A percentile compares a stretch with the other conserved stretches of the same genome.
These are phyloP conservation scores for Drosophila peninsularis DNA, from an alignment of 2,888 invertebrate species.

Conservation along the genomic window DNA sequence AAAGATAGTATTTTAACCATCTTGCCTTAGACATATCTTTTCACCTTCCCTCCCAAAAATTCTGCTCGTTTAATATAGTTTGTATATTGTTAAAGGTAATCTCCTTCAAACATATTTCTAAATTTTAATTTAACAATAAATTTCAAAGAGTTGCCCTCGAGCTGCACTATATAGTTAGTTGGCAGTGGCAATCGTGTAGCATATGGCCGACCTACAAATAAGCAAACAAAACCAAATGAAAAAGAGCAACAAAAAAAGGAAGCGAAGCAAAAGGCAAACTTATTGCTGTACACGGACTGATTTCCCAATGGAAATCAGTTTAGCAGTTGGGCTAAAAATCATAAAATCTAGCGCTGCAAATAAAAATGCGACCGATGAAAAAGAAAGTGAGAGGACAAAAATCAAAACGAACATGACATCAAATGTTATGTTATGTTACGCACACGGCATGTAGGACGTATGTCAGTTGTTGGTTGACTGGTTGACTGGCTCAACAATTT, in stretches of 20 bases:
- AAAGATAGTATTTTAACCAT: too few relatives aligned
- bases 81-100: background rate
- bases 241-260: background rate
- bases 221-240: conserved; percentile 39
- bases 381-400: conserved; percentile 47
- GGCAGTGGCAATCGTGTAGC: conserved; percentile 19
- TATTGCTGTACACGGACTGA: conserved; percentile 59
- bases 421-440: conserved; percentile 61
- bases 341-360: conserved; percentile 82
- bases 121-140: conserved; percentile 12
- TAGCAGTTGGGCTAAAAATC: conserved; percentile 81
- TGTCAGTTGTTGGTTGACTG: conserved; percentile 30
- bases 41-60: background rate
- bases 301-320: conserved; percentile 84
- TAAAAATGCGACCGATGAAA: conserved; percentile 68
- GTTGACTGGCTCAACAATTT: conserved; percentile 64
- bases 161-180: conserved; percentile 17
- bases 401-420: conserved; percentile 46
- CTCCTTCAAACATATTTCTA: background rate
- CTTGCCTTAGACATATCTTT: too few relatives aligned
- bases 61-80: background rate
- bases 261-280: conserved; percentile 48
- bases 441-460: conserved; percentile 67
- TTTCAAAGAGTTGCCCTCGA: conserved; percentile 10
- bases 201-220: conserved; percentile 30